Evolutionary conservation across 2,888 invertebrate genomes (phyloP), one percentile per base, ranked within the genome.

Genomic region (Erebia aethiops): DNA sequence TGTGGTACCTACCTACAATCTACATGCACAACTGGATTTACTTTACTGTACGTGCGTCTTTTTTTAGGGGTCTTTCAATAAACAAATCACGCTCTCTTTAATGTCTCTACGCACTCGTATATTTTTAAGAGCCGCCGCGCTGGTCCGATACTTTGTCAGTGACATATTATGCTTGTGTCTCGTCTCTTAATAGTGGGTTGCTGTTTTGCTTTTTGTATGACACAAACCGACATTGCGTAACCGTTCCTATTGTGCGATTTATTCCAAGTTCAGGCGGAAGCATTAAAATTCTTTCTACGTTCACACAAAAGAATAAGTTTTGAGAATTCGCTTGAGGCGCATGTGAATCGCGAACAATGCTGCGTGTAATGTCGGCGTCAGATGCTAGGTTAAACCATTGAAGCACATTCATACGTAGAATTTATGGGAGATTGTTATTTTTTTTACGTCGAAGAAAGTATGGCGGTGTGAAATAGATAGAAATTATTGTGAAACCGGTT

Each of bases 241-340:
- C 77, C 80, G 78, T 81, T 82, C 82, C 84, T 81, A 88, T 89
- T 90, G 87, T 89, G 83, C 84, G 85, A 87, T 86, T 84, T 83
- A 84, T 82, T 80, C 82, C 82, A 88, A 89, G 88, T 91, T 87
- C 88, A 90, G 84, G 81, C 91, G 92, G 91, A 92, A 89, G 85
- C 91, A 91, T 92, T 91, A 91, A 91, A 87, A 92, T 92, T 92
- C 92, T 87, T 90, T 86, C 83, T 84, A 80, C 88, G 87, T 89
- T 84, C 87, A 89, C 88, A 91, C 90, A 91, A 92, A 92, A 91
- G 90, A 90, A 90, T 88, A 91, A 88, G 87, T 91, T 92, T 92
- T 89, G 85, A 90, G 92, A 91, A 92, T 62, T 81, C 86, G 81
- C 82, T 79, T 84, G 85, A 84, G 84, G 85, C 85, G 87, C 89